Evolutionary conservation across 64 coral and sea anemone species (phyloP), one percentile per base, ranked within the genome.

Genomic region (Hydrozoanthus tunicans): DNA sequence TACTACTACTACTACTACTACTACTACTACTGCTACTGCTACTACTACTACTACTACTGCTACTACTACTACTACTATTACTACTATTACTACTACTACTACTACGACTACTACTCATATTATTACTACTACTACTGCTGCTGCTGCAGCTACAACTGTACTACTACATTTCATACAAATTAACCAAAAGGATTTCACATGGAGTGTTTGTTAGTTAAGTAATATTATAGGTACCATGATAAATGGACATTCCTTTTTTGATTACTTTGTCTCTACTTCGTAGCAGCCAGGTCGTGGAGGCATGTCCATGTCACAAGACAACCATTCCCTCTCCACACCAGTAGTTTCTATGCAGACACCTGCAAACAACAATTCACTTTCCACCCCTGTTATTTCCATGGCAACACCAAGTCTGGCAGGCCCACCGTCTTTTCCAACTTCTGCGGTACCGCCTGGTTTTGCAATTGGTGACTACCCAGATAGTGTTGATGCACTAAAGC

Each of bases 381-480:
- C 68, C 10, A 88, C 84, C 51, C 84, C 84, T 15, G 84, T 88
- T 32, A 88, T 88, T 27, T 88, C 84, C 84, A 88, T 88, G 84
- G 55, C 84, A 88, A 88, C 84, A 3, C 84, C 84, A 60, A 88
- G 66, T 71, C 25, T 88, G 55, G 69, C 84, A 9, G 84, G 84
- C 6, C 69, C 84, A 10, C 84, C 84, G 1, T 88, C 84, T 51
- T 88, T 88, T 13, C 68, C 84, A 1, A 5, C 69, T 14, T 73
- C 84, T 8, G 70, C 52, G 3, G 4, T 88, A 6, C 84, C 68
- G 7, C 84, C 84, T 32, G 84, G 84, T 1, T 56, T 88, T 2
- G 3, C 56, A 51, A 7, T 51, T 43, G 54, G 69, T 26, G 84
- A 88, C 25, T 88, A 60, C 20, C 84, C 74, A 17, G 84, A 88